phyloP scores from a whole-genome alignment of 2,888 invertebrate genomes.

The Gonocerus acuteangulatus region DNA sequence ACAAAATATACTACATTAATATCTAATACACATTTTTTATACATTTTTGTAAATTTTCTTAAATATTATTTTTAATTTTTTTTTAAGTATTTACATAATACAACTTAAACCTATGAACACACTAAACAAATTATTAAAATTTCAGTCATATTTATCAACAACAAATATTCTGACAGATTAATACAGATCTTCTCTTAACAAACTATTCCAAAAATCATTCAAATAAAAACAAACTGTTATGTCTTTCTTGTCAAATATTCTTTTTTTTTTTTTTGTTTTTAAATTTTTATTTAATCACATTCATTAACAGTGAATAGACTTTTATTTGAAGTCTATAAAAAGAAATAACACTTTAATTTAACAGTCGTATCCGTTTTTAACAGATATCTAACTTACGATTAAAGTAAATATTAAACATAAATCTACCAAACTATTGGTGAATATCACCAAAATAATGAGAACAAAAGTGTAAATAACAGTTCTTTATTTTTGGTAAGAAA shows the following conservation, averaged over 20 bases:
- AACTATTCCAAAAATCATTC: too few relatives aligned
- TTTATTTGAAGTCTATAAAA: slow-evolving; percentile 14
- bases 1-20: too few relatives aligned
- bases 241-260: not conserved
- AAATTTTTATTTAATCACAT: not conserved
- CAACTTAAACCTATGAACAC: not conserved
- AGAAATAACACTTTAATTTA: not conserved
- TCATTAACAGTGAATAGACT: not conserved
- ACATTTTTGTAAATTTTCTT: too few relatives aligned
- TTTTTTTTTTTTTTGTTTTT: not conserved
- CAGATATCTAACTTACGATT: not conserved
- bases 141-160: not conserved
- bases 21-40: too few relatives aligned
- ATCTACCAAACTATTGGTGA: too few relatives aligned
- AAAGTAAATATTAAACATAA: not conserved
- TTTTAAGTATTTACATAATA: too few relatives aligned
- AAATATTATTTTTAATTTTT: too few relatives aligned
- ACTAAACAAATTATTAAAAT: not conserved
- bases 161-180: not conserved
- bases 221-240: not conserved
- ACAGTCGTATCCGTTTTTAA: slow-evolving; percentile 17
- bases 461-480: not conserved
- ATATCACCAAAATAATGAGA: slow-evolving; percentile 17
- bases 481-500: not conserved
- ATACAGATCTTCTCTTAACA: not conserved